Conservation (phyloP, 2,888 invertebrate genomes). For the Minunthozetes semirufus region DNA sequence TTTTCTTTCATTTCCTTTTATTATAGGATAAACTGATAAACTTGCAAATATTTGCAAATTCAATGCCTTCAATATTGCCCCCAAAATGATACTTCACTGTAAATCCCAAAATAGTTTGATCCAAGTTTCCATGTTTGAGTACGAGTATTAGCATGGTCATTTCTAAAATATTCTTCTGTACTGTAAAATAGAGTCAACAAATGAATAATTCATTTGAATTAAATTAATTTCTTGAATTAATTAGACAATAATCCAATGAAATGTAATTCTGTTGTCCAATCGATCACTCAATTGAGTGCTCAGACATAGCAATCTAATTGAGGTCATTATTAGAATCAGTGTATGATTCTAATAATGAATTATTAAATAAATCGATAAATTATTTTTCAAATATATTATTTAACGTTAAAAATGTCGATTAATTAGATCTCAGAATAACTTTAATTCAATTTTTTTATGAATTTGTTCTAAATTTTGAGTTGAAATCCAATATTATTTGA, state of each 20-base stretch:
- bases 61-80: neutral
- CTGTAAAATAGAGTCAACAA: neutral
- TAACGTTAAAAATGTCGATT: too few relatives aligned
- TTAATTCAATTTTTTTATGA: too few relatives aligned
- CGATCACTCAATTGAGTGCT: constrained; percentile 18
- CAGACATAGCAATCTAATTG: neutral
- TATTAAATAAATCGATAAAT: neutral
- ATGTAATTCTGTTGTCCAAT: neutral
- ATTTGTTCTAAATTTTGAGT: too few relatives aligned
- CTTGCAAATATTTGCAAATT: neutral
- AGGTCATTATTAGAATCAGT: constrained; percentile 16
- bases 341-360: neutral
- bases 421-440: too few relatives aligned
- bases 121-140: too few relatives aligned
- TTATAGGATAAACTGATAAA: too few relatives aligned
- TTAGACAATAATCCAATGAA: neutral
- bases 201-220: neutral
- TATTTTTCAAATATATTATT: too few relatives aligned
- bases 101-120: neutral
- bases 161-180: too few relatives aligned
- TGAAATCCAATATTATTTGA: neutral
- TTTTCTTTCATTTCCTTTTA: too few relatives aligned
- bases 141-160: too few relatives aligned
- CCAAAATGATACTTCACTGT: constrained; percentile 13
- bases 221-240: neutral